Percentiles rank a stretch among this genome's conserved stretches.
Evolutionary conservation across 2,888 invertebrate species (phyloP).

Genomic region (Nasonia oneida): DNA sequence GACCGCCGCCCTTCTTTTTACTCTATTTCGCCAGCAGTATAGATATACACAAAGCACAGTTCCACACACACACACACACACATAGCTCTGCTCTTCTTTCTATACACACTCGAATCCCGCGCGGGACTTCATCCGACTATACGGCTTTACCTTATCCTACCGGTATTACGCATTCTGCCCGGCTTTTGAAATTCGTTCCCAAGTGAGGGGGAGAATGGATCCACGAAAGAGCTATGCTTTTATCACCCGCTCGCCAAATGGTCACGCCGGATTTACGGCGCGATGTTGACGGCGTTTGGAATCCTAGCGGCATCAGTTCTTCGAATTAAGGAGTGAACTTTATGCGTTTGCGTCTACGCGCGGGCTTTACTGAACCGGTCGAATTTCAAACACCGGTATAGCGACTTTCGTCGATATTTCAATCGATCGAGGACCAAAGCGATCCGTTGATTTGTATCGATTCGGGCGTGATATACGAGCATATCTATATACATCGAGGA

Average conservation of each 20-base stretch:
- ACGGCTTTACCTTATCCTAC: constrained; percentile 32
- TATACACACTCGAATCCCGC: constrained; percentile 2
- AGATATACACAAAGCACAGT: background rate
- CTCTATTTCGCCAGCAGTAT: constrained; percentile 16
- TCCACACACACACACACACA: background rate
- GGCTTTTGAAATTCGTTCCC: constrained; percentile 51
- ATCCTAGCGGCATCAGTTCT: background rate
- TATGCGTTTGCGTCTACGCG: background rate
- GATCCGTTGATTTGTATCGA: background rate
- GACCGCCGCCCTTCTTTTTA: constrained; percentile 10
- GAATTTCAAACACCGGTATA: background rate
- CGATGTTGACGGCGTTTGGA: background rate
- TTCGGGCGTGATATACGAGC: background rate
- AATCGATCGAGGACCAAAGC: background rate
- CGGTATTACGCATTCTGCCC: constrained; percentile 53
- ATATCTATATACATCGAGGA: background rate
- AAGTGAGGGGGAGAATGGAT: background rate
- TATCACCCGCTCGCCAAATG: too few species aligned
- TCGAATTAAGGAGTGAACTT: background rate
- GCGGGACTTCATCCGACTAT: constrained; percentile 29
- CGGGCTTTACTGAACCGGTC: background rate
- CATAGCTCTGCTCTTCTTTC: constrained; percentile 22
- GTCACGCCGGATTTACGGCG: background rate
- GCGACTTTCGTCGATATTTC: background rate
- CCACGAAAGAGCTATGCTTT: background rate